Evolutionary conservation across 1,140 invertebrate species (phyloP), one percentile per base, ranked within the genome.

Genomic region (Drosophila nebulosa): DNA sequence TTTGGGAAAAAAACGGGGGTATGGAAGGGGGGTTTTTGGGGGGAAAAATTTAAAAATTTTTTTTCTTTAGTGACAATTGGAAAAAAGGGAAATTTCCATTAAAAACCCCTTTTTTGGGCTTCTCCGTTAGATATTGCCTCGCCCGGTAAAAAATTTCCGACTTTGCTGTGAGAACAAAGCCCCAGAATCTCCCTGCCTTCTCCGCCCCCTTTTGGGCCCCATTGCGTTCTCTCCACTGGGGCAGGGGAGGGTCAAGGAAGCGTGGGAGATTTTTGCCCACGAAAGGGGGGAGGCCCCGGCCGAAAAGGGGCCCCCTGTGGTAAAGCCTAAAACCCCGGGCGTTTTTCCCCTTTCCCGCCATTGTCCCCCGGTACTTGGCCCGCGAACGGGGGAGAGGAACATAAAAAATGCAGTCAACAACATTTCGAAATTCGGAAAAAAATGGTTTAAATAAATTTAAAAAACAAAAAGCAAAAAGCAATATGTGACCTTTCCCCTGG

Each of bases 341-440:
- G 94, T 94, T 99, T 97, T n/a, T n/a, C n/a, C n/a, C 0, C 99
- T 99, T 62, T 98, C 95, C 90, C 98, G 94, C 99, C 99, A 99
- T 95, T 99, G 99, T 68, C 99, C 99, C n/a, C 93, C 99, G 98
- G 92, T 99, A 99, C 63, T 98, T 99, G n/a, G 64, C 98, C 98
- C 99, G 93, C 5, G 76, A 81, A 6, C 39, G n/a, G 14, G 35
- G 6, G 26, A 52, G 24, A 27, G n/a, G 46, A 64, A 16, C 18
- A 46, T 46, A 62, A 27, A 51, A 51, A 46, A 26, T 57, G 51
- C 74, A 72, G 58, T 66, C 36, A 74, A 39, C 32, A 22, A 30
- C 7, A 52, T 52, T 4, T 10, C 22, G 30, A 70, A 56, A 56
- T 69, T 4, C 6, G 22, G 22, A n/a, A n/a, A n/a, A 9, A 22